Conservation (phyloP, 2,113 vertebrate genomes). For the Micronisus gabar region DNA sequence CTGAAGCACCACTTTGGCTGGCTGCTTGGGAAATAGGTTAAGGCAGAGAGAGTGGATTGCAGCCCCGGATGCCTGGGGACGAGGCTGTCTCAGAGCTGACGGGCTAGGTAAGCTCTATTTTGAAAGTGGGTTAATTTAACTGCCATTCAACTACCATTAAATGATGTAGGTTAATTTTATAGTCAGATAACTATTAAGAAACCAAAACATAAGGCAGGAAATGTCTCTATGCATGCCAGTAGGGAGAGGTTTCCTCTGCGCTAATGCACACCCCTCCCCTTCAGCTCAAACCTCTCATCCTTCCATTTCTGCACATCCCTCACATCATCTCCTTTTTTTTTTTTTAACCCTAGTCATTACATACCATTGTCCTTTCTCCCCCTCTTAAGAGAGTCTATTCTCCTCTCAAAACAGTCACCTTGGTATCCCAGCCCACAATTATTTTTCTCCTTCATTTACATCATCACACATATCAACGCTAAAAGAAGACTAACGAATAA, state of each 20-base stretch:
- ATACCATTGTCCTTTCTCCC: not conserved
- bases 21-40: slow-evolving; percentile 52
- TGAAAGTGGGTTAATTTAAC: slow-evolving; percentile 65
- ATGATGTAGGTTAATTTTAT: slow-evolving; percentile 52
- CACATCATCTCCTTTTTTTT: not conserved
- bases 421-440: not conserved
- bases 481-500: not conserved
- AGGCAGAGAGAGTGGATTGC: slow-evolving; percentile 14
- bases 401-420: not conserved
- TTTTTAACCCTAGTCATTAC: not conserved
- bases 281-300: slow-evolving; percentile 33
- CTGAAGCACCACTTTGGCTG: not conserved
- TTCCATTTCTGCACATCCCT: slow-evolving; percentile 28
- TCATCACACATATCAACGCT: not conserved
- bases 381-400: not conserved
- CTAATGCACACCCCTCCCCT: slow-evolving; percentile 17
- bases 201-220: slow-evolving; percentile 53
- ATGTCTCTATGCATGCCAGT: not conserved
- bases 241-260: not conserved
- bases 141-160: slow-evolving; percentile 39
- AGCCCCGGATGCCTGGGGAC: slow-evolving; percentile 30
- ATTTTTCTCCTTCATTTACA: not conserved
- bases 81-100: not conserved
- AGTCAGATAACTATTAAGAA: slow-evolving; percentile 56
- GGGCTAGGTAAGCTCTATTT: slow-evolving; percentile 48